Evolutionary conservation across 1,140 invertebrate genomes (phyloP).

Genomic region (Dreissena polymorpha): DNA sequence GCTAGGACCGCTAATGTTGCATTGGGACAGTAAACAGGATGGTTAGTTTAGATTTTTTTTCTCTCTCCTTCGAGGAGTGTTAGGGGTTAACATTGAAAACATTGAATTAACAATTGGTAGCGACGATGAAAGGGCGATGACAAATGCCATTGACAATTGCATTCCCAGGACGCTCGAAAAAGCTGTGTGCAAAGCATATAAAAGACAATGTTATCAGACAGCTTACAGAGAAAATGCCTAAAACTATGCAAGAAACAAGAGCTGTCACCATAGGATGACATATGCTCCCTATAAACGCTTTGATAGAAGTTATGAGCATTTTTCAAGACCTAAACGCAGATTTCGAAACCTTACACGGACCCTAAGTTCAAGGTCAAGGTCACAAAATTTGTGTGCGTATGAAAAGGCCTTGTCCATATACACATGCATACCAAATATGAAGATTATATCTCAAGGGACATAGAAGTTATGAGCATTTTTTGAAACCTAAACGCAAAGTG

Average conservation of each 20-base stretch:
- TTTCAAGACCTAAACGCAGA: no score
- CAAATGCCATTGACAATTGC: slow-evolving; percentile 45
- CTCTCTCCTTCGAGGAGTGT: slow-evolving; percentile 12
- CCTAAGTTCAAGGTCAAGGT: no score
- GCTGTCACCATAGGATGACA: no score
- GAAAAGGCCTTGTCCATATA: no score
- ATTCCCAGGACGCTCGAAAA: slow-evolving; percentile 7
- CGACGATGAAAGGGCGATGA: slow-evolving; percentile 56
- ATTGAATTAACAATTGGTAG: slow-evolving; percentile 19
- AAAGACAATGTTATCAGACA: slow-evolving; percentile 50
- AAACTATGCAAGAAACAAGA: background rate
- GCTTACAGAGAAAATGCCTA: slow-evolving; percentile 31
- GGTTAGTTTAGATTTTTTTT: slow-evolving; percentile 42
- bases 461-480: no score
- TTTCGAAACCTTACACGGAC: no score
- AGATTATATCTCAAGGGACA: no score
- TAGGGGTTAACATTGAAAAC: background rate
- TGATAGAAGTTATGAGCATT: no score
- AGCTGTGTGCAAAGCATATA: slow-evolving; percentile 49
- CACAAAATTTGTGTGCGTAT: no score
- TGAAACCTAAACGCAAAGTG: no score
- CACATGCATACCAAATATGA: no score
- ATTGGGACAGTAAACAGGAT: slow-evolving; percentile 41
- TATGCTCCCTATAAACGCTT: no score
- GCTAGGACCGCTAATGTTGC: slow-evolving; percentile 39